Evolutionary conservation across 2,888 invertebrate genomes (phyloP).

Genomic region (Rhyacophila evoluta): DNA sequence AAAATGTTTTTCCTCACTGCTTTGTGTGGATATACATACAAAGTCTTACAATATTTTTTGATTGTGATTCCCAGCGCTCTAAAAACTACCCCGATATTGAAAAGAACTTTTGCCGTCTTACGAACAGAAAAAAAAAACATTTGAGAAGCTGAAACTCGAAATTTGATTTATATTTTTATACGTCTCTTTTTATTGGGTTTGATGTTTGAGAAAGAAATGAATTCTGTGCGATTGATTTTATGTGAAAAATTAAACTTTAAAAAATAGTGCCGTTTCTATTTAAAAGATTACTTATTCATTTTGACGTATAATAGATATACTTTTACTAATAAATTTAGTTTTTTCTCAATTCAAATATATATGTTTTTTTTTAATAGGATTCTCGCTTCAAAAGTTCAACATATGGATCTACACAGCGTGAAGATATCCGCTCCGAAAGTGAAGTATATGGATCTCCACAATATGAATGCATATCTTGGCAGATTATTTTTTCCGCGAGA

Average conservation of each 20-base stretch:
- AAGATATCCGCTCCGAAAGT: too few species aligned
- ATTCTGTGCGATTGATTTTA: slow-evolving; percentile 9
- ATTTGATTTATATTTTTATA: slow-evolving; percentile 17
- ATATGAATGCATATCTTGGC: too few species aligned
- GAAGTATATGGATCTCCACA: too few species aligned
- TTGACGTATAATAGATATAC: too few species aligned
- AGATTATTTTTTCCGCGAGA: too few species aligned
- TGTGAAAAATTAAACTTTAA: not conserved
- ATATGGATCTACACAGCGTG: too few species aligned
- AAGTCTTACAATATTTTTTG: not conserved
- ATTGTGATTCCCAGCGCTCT: not conserved
- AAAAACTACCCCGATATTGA: slow-evolving; percentile 22
- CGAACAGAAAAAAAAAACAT: not conserved
- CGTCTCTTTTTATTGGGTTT: slow-evolving; percentile 14
- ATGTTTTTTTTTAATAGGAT: too few species aligned
- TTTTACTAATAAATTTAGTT: too few species aligned
- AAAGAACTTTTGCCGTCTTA: slow-evolving; percentile 3
- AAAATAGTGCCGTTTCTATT: too few species aligned
- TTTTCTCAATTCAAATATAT: too few species aligned
- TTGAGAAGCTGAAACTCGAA: not conserved
- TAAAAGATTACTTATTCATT: too few species aligned
- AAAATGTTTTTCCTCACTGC: not conserved
- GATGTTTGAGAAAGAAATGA: slow-evolving; percentile 18
- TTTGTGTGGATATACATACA: not conserved
- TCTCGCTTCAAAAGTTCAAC: too few species aligned